These are phyloP conservation scores for Sebastes miniatus DNA, from an alignment of 2,797 vertebrate genomes.

Conservation along the genomic window DNA sequence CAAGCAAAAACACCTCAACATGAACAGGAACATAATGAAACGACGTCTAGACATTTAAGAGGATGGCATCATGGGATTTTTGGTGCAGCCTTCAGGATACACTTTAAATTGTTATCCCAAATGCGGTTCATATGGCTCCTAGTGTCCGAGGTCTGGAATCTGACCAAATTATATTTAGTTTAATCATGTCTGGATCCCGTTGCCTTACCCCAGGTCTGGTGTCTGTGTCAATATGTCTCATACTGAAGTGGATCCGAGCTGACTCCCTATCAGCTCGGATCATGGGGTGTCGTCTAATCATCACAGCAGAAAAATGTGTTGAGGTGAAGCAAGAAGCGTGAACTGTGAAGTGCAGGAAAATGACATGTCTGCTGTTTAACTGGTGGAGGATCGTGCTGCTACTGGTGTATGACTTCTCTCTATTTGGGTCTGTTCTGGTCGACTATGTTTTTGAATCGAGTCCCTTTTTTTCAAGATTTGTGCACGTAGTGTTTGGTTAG, in stretches of 20 bases:
- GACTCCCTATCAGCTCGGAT: not conserved
- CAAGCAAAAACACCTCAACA: not conserved
- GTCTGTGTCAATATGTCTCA: not conserved
- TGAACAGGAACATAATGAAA: not conserved
- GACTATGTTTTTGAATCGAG: not conserved
- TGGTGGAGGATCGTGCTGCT: not conserved
- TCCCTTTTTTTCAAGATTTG: not conserved
- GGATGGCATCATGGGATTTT: not conserved
- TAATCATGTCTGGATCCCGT: not conserved
- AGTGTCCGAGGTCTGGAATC: not conserved
- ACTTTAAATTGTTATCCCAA: not conserved
- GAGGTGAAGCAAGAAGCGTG: not conserved
- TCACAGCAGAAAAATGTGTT: not conserved
- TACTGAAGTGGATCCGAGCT: not conserved
- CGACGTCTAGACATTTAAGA: not conserved
- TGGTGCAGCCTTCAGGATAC: not conserved
- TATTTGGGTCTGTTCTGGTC: too few species aligned
- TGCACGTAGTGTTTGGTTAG: too few species aligned
- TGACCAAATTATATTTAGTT: not conserved
- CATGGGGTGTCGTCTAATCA: not conserved
- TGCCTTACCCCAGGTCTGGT: not conserved
- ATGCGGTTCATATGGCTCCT: not conserved
- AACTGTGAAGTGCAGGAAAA: not conserved
- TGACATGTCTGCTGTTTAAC: not conserved
- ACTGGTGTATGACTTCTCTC: not conserved